Base-by-base conservation (phyloP, 1,140 invertebrate genomes). In the Conus betulinus region DNA sequence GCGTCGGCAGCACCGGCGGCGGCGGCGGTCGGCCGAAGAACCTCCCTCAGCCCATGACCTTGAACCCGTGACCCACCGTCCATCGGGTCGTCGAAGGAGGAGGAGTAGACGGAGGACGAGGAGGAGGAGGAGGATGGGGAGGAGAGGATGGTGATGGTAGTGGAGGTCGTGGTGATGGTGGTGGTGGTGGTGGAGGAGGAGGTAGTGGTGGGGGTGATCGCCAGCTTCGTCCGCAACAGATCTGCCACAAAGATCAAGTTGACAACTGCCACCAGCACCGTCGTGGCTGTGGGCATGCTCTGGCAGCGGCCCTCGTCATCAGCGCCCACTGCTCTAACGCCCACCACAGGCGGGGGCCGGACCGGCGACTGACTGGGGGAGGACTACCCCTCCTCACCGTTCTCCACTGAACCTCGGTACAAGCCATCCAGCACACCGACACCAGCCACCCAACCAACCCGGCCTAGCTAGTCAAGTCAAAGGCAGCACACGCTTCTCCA, bases 211-310 rank as follows among this genome's bases (percentile, higher is more conserved):
- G 52, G 23, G 13, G 20, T 20, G 53, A 63, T 6, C 13, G 53
- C 82, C n/a, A 84, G 82, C 27, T 67, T 84, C 7, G 82, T 63
- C 82, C 82, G 53, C 82, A 84, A 39, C 82, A 84, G 53, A 84
- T 84, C 82, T 84, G 82, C n/a, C 23, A 84, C 17, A 84, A 84
- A 84, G 82, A 84, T 84, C 55, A 84, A 39, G 82, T 84, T 84
- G 82, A 84, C 23, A 23, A 84, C 82, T 63, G 82, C 82, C 82
- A 84, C 82, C 25, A 84, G 57, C 53, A 84, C n/a, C 8, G 82
- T 39, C 39, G 55, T 84, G 55, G 63, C 82, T 63, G 82, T 53
- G 53, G 82, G 82, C 82, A 84, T 84, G 57, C 82, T 84, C 82
- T 39, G 13, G 82, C 20, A 63, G 23, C 81, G 23, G 15, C 4